Percentiles rank a stretch among this genome's conserved stretches.
These are phyloP conservation scores for Tangara arthus DNA, from an alignment of 2,797 vertebrate genomes.

Conservation along the genomic window DNA sequence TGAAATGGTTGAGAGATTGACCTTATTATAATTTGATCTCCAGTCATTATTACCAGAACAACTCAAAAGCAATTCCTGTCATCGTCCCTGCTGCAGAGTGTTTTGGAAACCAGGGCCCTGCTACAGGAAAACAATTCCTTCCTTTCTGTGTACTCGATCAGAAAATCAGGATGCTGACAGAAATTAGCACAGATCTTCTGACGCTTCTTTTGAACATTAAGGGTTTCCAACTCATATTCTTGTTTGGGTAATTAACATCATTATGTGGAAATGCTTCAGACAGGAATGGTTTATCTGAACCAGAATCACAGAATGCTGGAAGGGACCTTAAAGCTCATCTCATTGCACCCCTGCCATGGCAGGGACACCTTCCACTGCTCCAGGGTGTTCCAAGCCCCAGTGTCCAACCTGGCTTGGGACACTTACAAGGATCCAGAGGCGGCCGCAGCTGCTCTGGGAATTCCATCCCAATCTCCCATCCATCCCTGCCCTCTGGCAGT, in stretches of 20 bases:
- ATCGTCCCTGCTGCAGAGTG: background rate
- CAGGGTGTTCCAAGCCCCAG: background rate
- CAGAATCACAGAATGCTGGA: background rate
- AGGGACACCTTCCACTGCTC: background rate
- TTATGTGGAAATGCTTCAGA: background rate
- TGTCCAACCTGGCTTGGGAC: fast-evolving
- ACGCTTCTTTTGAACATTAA: background rate
- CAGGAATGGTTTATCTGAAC: background rate
- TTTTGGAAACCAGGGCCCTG: background rate
- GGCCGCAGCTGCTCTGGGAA: background rate
- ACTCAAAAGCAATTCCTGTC: constrained; percentile 39
- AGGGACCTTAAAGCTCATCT: fast-evolving
- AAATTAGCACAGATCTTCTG: background rate
- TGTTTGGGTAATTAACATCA: background rate
- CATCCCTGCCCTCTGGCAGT: fast-evolving
- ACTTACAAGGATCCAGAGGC: background rate
- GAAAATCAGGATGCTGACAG: background rate
- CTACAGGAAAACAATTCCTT: background rate
- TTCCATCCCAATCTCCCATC: background rate
- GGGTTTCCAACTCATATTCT: background rate
- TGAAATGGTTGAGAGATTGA: background rate
- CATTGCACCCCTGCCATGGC: fast-evolving
- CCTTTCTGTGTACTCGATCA: background rate
- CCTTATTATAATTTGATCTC: constrained; percentile 37
- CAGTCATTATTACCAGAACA: constrained; percentile 38